Conservation (phyloP, 2,113 vertebrate species). For the Andinoacara biseriatus region DNA sequence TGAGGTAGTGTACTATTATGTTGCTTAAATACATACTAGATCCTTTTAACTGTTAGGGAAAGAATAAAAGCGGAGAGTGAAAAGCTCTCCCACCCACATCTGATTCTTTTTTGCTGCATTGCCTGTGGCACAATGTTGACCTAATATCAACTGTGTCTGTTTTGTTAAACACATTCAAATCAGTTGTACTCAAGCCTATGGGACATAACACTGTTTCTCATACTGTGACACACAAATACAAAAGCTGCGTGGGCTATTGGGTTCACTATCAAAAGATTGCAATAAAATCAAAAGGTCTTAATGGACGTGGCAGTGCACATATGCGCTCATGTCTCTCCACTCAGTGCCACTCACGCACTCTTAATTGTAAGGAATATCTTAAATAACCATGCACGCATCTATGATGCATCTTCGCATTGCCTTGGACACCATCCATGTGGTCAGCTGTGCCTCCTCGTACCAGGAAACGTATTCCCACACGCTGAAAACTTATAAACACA, state of each 20-base stretch:
- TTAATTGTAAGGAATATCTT: constrained; percentile 40
- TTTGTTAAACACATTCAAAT: constrained; percentile 79
- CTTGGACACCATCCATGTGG: not conserved
- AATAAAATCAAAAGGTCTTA: constrained; percentile 63
- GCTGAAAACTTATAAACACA: constrained; percentile 31
- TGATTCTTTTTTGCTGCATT: constrained; percentile 74
- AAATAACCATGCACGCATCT: constrained; percentile 22
- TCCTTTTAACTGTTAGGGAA: constrained; percentile 76
- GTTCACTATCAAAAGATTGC: constrained; percentile 69
- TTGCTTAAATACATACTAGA: constrained; percentile 75
- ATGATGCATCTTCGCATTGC: not conserved
- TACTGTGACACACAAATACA: constrained; percentile 75
- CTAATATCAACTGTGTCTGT: constrained; percentile 78
- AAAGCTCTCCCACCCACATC: constrained; percentile 77
- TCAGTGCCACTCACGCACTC: constrained; percentile 6
- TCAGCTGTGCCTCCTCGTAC: not conserved
- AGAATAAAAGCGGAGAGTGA: constrained; percentile 73
- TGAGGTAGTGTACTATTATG: constrained; percentile 73
- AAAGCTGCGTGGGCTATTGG: constrained; percentile 67
- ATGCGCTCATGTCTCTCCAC: constrained; percentile 35
- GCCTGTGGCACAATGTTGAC: constrained; percentile 75
- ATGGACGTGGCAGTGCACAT: constrained; percentile 51
- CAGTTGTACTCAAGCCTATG: constrained; percentile 72
- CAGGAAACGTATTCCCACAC: not conserved
- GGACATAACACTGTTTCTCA: constrained; percentile 72